A percentile compares a stretch with the other conserved stretches of the same genome.
These are phyloP conservation scores for Arnoldichthys spilopterus DNA, from an alignment of 2,797 vertebrate species.

Conservation along the genomic window DNA sequence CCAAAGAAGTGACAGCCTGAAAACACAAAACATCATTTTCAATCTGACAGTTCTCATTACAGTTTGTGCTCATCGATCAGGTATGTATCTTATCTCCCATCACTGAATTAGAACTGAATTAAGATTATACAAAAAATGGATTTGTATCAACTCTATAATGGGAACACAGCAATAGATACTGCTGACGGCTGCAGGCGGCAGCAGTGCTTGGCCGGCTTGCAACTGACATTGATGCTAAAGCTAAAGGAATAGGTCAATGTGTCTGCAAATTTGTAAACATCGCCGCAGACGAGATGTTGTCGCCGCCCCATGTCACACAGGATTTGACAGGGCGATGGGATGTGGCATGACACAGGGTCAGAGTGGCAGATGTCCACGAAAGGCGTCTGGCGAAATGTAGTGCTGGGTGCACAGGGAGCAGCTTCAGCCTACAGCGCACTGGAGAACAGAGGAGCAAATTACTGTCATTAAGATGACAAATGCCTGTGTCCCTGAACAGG, in stretches of 20 bases:
- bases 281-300: conserved; percentile 67
- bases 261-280: conserved; percentile 72
- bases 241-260: conserved; percentile 82
- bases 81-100: background rate
- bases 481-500: conserved; percentile 61
- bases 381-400: conserved; percentile 66
- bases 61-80: background rate
- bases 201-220: conserved; percentile 48
- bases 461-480: conserved; percentile 67
- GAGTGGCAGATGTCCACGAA: conserved; percentile 80
- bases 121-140: too few species aligned
- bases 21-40: background rate
- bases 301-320: conserved; percentile 26
- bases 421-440: conserved; percentile 60
- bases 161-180: conserved; percentile 37
- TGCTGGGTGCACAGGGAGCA: conserved; percentile 43
- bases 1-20: background rate
- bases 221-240: conserved; percentile 79
- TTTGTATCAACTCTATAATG: background rate
- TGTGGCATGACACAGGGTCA: conserved; percentile 73
- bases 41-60: background rate
- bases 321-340: conserved; percentile 69
- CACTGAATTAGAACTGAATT: too few species aligned
- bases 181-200: conserved; percentile 65
- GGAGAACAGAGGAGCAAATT: conserved; percentile 71